Conservation (phyloP, 2,888 invertebrate species). For the Euzetes globulus region DNA sequence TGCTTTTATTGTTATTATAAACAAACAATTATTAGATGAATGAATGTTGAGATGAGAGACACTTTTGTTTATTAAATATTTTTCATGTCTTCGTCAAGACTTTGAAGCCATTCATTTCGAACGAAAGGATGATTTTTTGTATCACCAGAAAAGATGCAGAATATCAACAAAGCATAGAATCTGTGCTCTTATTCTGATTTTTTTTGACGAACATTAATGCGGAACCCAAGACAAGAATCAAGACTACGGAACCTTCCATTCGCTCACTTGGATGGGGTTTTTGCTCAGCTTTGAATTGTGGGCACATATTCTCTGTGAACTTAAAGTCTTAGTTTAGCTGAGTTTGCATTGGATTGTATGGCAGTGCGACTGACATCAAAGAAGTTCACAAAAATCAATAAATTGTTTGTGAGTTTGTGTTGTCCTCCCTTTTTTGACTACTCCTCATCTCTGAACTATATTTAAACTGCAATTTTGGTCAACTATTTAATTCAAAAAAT, state of each 20-base stretch:
- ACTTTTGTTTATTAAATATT: neutral
- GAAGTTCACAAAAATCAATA: conserved; percentile 18
- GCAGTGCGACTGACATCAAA: conserved; percentile 17
- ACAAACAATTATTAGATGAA: too few relatives aligned
- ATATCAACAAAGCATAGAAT: conserved; percentile 12
- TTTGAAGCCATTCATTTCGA: neutral
- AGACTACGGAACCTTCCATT: conserved; percentile 18
- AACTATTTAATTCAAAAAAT: too few relatives aligned
- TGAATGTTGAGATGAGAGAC: neutral
- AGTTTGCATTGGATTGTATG: neutral
- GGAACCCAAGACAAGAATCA: conserved; percentile 20
- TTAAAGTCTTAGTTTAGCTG: conserved; percentile 13
- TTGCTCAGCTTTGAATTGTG: neutral
- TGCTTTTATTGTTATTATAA: too few relatives aligned
- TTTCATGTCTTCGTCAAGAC: neutral
- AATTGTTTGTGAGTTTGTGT: neutral
- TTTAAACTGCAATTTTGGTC: too few relatives aligned
- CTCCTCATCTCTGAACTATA: neutral
- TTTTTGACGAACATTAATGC: conserved; percentile 12
- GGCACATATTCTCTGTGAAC: conserved; percentile 2
- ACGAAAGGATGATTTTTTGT: neutral
- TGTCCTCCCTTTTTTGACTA: neutral
- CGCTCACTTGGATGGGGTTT: neutral
- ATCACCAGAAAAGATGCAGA: neutral
- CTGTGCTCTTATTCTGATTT: conserved; percentile 16